These are phyloP conservation scores for Rhea americana DNA, from an alignment of 2,113 vertebrate genomes.

Conservation along the genomic window DNA sequence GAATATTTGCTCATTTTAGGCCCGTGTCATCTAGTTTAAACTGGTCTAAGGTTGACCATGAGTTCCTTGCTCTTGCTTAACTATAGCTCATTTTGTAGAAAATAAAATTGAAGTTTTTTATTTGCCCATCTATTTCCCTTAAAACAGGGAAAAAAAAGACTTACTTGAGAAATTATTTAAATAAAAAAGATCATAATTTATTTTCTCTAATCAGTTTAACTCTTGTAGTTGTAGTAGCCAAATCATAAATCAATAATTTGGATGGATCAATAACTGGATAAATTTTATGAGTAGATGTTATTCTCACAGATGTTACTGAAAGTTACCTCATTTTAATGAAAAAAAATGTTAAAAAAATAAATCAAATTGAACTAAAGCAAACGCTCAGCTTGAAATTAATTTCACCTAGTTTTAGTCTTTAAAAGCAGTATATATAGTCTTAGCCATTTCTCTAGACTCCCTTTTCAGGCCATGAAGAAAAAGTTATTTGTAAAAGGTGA, in stretches of 20 bases:
- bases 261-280: background rate
- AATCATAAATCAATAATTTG: conserved; percentile 1
- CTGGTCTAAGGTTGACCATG: too few relatives aligned
- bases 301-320: background rate
- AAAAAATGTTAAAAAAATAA: background rate
- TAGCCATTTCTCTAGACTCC: background rate
- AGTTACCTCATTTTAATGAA: background rate
- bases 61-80: too few relatives aligned
- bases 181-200: background rate
- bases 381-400: background rate
- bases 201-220: background rate
- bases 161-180: background rate
- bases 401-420: background rate
- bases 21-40: too few relatives aligned
- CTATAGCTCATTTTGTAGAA: background rate
- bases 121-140: background rate
- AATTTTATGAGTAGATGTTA: background rate
- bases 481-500: background rate
- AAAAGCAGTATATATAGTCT: background rate
- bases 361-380: background rate
- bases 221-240: background rate
- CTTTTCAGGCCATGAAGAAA: background rate
- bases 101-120: background rate
- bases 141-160: background rate
- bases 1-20: background rate